Evolutionary conservation across 2,888 invertebrate species (phyloP).

Genomic region (Drosophila trichaetosa): DNA sequence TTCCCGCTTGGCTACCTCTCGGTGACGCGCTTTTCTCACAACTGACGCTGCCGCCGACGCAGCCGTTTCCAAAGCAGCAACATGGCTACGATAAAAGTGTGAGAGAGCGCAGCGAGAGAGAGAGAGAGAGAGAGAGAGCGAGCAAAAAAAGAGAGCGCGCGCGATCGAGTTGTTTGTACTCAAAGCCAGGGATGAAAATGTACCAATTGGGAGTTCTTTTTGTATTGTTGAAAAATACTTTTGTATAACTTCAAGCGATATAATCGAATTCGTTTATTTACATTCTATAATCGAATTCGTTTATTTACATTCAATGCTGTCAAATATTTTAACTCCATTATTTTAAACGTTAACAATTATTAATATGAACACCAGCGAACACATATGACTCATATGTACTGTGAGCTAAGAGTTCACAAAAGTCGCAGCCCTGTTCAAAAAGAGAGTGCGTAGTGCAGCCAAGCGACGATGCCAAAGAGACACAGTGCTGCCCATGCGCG

Average conservation of each 20-base stretch:
- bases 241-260: not conserved
- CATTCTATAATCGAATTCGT: not conserved
- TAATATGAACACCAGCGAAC: not conserved
- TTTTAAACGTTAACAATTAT: not conserved
- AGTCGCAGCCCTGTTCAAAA: slow-evolving; percentile 39
- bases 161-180: slow-evolving; percentile 35
- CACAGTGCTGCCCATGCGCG: slow-evolving; percentile 61
- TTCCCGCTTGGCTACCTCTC: slow-evolving; percentile 45
- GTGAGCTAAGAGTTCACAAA: not conserved
- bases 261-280: not conserved
- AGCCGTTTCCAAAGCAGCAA: slow-evolving; percentile 41
- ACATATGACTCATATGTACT: not conserved
- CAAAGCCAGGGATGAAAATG: slow-evolving; percentile 37
- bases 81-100: slow-evolving; percentile 38
- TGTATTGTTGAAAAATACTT: not conserved
- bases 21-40: slow-evolving; percentile 56
- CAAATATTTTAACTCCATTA: not conserved
- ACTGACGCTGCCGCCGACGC: slow-evolving; percentile 63
- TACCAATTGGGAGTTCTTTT: slow-evolving; percentile 28
- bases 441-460: slow-evolving; percentile 47
- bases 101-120: slow-evolving; percentile 13
- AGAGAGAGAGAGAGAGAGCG: slow-evolving; percentile 5
- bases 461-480: slow-evolving; percentile 42
- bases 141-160: slow-evolving; percentile 9
- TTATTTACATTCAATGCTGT: not conserved